Percentiles rank a stretch among this genome's conserved stretches.
Conservation (phyloP, 1,140 invertebrate genomes). For the Chlorops oryzae region DNA sequence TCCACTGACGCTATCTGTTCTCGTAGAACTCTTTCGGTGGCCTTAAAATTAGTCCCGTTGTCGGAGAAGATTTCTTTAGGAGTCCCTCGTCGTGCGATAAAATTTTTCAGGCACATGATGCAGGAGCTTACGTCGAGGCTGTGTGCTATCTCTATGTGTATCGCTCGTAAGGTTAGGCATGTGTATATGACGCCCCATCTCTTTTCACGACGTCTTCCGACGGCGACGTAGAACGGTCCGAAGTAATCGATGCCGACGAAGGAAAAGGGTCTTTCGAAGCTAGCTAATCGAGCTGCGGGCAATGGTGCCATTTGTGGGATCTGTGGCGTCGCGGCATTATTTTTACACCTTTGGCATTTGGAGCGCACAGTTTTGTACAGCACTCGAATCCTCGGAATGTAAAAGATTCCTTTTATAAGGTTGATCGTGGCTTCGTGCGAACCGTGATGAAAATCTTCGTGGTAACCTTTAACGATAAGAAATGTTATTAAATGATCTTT, state of each 20-base stretch:
- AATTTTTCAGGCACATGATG: constrained; percentile 38
- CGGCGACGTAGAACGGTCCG: constrained; percentile 26
- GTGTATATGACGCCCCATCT: constrained; percentile 43
- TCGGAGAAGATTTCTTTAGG: constrained; percentile 33
- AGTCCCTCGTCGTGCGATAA: constrained; percentile 41
- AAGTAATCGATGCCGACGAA: constrained; percentile 19
- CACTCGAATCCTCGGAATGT: not conserved
- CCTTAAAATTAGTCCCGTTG: constrained; percentile 45
- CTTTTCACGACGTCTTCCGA: constrained; percentile 29
- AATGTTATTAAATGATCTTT: too few relatives aligned
- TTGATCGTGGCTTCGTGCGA: not conserved
- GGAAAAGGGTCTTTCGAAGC: not conserved
- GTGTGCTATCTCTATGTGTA: too few relatives aligned
- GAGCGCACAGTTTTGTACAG: not conserved
- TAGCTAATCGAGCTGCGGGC: not conserved
- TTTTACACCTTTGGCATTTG: not conserved
- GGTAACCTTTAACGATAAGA: not conserved
- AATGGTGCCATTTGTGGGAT: constrained; percentile 2
- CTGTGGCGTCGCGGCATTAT: not conserved
- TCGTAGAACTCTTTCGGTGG: not conserved
- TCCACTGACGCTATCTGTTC: too few relatives aligned
- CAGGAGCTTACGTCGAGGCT: too few relatives aligned
- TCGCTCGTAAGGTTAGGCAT: too few relatives aligned
- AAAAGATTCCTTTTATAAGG: not conserved
- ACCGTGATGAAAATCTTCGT: constrained; percentile 1